Base-by-base conservation (phyloP, 2,888 invertebrate species). In the Buathra laborator region DNA sequence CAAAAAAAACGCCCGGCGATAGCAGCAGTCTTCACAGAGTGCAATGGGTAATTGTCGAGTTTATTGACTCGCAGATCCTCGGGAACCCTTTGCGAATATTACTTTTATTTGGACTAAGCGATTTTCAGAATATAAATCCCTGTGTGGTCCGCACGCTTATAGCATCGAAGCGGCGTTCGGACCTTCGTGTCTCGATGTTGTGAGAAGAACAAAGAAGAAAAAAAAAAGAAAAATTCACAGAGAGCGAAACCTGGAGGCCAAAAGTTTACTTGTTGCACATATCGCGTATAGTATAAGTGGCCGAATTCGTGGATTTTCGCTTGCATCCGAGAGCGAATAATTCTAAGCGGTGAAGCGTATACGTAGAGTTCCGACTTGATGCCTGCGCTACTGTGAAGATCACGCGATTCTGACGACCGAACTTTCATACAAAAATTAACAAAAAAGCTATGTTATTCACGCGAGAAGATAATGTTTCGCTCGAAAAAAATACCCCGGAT, bases 181-280 rank as follows among this genome's bases (percentile, higher is more conserved):
- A 37, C 53, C 62, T 74, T 74, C 74, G 74, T 74, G 74, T 74
- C 62, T 74, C 32, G 46, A 62, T 32, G 10, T 56, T 10, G 56
- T 9, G 12, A 12, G 48, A 48, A n/a, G 48, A 48, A 48, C 14
- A 48, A 48, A n/a, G 14, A 32, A 16, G 24, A 24, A 24, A 24
- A 24, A n/a, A 62, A 29, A n/a, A 16, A n/a, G 7, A 64, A n/a
- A 62, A 46, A 44, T 70, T 68, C 37, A 72, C 72, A 24, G 48
- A 16, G 64, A 64, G 64, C 7, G 24, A 48, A 64, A 62, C 29
- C 32, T 75, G 24, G 32, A 32, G 29, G 62, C 29, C 37, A 19
- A 19, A 9, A 19, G 16, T 64, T 64, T 46, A 46, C 46, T 29
- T 32, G 37, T 32, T 70, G 19, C 53, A 51, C 43, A 72, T 37